Conservation (phyloP, 1,140 invertebrate genomes). For the Xylocopa sonorina region DNA sequence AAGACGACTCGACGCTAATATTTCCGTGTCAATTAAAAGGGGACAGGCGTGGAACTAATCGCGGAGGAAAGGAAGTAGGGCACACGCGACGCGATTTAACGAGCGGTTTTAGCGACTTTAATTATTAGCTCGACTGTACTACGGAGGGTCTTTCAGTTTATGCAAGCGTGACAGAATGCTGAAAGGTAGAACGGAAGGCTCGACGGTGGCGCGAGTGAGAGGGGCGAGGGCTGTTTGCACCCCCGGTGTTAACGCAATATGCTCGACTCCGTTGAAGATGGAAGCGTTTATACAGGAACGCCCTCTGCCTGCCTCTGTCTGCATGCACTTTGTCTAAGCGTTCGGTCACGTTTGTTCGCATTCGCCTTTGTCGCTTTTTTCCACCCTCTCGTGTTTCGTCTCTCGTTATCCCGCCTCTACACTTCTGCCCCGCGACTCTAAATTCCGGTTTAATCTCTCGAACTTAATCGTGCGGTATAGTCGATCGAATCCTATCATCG, state of each 20-base stretch:
- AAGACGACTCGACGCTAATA: background rate
- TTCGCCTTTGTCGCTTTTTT: conserved; percentile 36
- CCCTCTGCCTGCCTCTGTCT: conserved; percentile 55
- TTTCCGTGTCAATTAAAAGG: conserved; percentile 14
- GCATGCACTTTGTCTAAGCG: conserved; percentile 46
- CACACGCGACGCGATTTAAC: conserved; percentile 63
- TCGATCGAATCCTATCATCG: background rate
- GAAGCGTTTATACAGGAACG: conserved; percentile 64
- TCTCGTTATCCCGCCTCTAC: background rate
- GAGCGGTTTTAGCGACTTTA: conserved; percentile 77
- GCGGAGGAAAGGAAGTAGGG: background rate
- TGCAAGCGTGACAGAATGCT: conserved; percentile 33
- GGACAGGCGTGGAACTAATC: conserved; percentile 58
- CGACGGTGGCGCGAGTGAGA: conserved; percentile 49
- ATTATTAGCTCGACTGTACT: conserved; percentile 76
- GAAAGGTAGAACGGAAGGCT: conserved; percentile 37
- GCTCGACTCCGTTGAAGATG: conserved; percentile 59
- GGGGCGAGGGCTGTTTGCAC: conserved; percentile 76
- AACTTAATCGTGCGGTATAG: background rate
- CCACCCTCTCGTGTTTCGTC: background rate
- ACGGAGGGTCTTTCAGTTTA: conserved; percentile 23
- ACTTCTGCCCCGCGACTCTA: background rate
- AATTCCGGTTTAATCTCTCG: background rate
- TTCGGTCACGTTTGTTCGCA: conserved; percentile 35
- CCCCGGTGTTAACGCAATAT: conserved; percentile 77